Evolutionary conservation across 2,113 vertebrate species (phyloP).

Genomic region (Thunnus thynnus): DNA sequence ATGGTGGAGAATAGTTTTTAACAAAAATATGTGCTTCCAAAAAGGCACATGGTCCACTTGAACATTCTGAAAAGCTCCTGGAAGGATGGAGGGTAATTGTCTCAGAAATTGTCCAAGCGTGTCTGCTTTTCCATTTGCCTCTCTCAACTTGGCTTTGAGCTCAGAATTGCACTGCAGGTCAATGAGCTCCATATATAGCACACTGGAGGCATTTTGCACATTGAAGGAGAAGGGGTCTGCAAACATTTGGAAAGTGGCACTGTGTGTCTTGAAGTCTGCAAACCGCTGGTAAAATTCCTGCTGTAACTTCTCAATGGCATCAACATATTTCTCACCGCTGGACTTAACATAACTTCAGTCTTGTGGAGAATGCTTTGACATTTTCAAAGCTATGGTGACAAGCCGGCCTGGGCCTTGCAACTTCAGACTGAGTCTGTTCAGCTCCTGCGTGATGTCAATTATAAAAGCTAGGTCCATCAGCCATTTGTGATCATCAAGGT

Average conservation of each 20-base stretch:
- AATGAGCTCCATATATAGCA: not conserved
- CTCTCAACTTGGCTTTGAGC: not conserved
- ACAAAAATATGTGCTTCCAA: too few species aligned
- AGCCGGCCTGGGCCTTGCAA: not conserved
- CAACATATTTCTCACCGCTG: not conserved
- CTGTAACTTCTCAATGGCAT: not conserved
- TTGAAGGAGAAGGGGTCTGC: not conserved
- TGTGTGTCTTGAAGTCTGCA: slow-evolving; percentile 18
- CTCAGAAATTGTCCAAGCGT: not conserved
- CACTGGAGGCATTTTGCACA: not conserved
- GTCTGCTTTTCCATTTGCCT: slow-evolving; percentile 3
- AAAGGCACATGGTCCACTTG: too few species aligned
- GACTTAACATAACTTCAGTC: too few species aligned
- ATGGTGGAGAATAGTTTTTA: too few species aligned
- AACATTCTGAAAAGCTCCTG: too few species aligned
- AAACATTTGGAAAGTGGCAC: slow-evolving; percentile 3
- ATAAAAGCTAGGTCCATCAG: not conserved
- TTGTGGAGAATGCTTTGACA: too few species aligned
- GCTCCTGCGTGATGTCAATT: not conserved
- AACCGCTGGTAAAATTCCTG: not conserved
- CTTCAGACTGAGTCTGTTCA: not conserved
- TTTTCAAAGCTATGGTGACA: too few species aligned
- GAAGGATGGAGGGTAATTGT: not conserved
- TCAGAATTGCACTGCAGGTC: not conserved
- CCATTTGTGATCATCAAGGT: too few species aligned